phyloP scores from a whole-genome alignment of 2,113 vertebrate species.

The Entelurus aequoreus region DNA sequence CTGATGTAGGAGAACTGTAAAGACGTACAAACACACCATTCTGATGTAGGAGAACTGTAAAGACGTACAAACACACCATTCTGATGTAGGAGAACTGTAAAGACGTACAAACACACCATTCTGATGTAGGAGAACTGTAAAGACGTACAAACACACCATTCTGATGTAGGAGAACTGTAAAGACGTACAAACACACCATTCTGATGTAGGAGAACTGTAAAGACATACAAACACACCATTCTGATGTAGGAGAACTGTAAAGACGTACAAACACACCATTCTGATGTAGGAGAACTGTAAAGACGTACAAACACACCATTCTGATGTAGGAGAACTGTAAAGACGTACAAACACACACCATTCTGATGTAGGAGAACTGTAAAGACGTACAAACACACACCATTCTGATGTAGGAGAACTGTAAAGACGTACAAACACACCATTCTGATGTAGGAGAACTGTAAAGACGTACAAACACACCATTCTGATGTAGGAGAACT shows the following conservation, averaged over 20 bases:
- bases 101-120: constrained; percentile 58
- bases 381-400: constrained; percentile 59
- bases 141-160: constrained; percentile 58
- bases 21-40: constrained; percentile 58
- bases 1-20: not conserved
- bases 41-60: not conserved
- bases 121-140: not conserved
- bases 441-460: not conserved
- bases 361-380: not conserved
- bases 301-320: constrained; percentile 58
- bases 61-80: constrained; percentile 58
- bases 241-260: not conserved
- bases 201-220: not conserved
- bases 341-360: constrained; percentile 61
- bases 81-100: not conserved
- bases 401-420: not conserved
- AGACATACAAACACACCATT: constrained; percentile 58
- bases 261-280: constrained; percentile 58
- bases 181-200: constrained; percentile 58
- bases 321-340: not conserved
- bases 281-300: not conserved
- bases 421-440: constrained; percentile 56
- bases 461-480: constrained; percentile 56
- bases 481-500: not conserved
- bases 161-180: not conserved